Base-by-base conservation (phyloP, 2,888 invertebrate species). In the Drosophila greeni region DNA sequence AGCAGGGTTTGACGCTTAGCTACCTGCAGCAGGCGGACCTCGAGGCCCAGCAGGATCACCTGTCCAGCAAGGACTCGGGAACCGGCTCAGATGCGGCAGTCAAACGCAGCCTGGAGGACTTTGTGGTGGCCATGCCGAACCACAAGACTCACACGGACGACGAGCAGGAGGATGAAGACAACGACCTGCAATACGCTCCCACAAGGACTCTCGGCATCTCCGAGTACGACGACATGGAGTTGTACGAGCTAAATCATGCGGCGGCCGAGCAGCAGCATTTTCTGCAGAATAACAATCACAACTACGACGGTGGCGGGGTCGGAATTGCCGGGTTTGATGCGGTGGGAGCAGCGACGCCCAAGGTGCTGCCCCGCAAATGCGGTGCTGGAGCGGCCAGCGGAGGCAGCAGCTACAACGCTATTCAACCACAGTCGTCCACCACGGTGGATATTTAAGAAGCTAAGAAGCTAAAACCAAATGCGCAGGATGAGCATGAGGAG, bases 71-170 rank as follows among this genome's bases (percentile, higher is more conserved):
- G 59, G 87, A 87, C 48, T 87, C 87, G 1, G 87, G 87, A n/a
- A 87, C 86, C 0, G 87, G 87, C 3, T 87, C 87, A 0, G 87
- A 87, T 81, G 87, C 87, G 7, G 87, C 87, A 0, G 86, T 82
- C 14, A 87, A 87, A 58, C 87, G 86, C 14, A 86, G 87, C 26
- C 66, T 87, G 1, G 86, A 86, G 43, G 86, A 87, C 61, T 86
- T 87, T 55, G 74, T 65, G 0, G 49, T 81, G 11, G 69, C 74
- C 11, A 61, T 73, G 60, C 57, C 61, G 14, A 53, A 49, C 8
- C 72, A 54, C 18, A 68, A 65, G 26, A 65, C 54, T 34, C 73
- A 20, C 52, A 74, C 39, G 11, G 53, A 39, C 16, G 72, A 29
- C 18, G 71, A 68, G 31, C 65, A 62, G 20, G 75, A 67, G 8